These are phyloP conservation scores for Tonatia bakeri DNA, from an alignment of 2,113 vertebrate species.

Conservation along the genomic window DNA sequence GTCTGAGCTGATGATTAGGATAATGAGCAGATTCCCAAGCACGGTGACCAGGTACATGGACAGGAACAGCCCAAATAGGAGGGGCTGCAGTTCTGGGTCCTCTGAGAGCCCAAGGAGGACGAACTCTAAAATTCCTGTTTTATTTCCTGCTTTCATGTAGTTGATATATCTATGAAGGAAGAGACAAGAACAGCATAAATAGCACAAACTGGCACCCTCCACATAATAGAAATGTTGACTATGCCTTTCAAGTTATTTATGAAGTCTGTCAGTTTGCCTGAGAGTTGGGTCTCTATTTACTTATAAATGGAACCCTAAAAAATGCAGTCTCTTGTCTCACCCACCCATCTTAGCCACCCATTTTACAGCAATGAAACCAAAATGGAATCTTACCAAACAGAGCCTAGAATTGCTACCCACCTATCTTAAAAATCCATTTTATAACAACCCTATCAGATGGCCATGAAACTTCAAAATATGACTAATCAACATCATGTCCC, in stretches of 20 bases:
- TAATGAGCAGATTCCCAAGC: constrained; percentile 30
- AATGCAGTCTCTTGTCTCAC: neutral
- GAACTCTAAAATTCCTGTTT: constrained; percentile 18
- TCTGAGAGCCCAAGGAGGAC: constrained; percentile 40
- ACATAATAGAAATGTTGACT: neutral
- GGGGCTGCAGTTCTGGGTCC: neutral
- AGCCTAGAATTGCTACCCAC: neutral
- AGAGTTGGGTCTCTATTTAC: neutral
- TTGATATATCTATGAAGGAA: neutral
- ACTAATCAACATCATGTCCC: neutral
- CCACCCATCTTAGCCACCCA: neutral
- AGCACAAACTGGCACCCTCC: neutral
- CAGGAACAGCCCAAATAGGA: constrained; percentile 36
- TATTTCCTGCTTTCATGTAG: constrained; percentile 34
- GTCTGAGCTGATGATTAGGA: neutral
- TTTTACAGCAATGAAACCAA: neutral
- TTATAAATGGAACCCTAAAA: neutral
- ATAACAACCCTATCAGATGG: neutral
- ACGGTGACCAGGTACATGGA: constrained; percentile 10
- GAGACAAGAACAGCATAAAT: neutral
- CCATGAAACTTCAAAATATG: neutral
- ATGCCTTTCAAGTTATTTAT: neutral
- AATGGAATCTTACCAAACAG: neutral
- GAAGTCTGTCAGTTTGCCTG: neutral
- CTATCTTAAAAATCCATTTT: neutral